These are phyloP conservation scores for Pammene fasciana DNA, from an alignment of 2,888 invertebrate genomes.

Conservation along the genomic window DNA sequence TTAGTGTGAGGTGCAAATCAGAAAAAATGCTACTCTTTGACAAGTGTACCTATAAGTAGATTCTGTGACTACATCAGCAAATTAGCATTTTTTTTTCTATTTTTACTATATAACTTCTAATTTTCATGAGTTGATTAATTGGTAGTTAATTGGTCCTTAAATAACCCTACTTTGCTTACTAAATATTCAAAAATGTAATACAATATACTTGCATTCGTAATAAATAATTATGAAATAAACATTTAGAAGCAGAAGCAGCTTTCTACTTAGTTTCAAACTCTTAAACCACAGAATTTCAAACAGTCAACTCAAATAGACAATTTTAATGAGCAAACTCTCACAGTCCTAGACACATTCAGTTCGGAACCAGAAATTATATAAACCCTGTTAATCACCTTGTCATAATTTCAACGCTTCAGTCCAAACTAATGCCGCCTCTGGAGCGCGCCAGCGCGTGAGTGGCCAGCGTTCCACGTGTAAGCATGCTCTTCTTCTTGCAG, in stretches of 20 bases:
- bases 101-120: no score
- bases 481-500: not conserved
- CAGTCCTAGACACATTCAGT: slow-evolving; percentile 9
- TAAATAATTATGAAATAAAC: not conserved
- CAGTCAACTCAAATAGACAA: slow-evolving; percentile 1
- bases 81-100: no score
- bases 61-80: no score
- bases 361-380: slow-evolving; percentile 24
- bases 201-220: no score
- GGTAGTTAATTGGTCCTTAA: no score
- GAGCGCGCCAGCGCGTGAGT: slow-evolving; percentile 36
- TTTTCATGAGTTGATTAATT: no score
- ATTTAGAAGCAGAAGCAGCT: not conserved
- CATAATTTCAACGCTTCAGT: slow-evolving; percentile 30
- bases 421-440: slow-evolving; percentile 49
- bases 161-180: no score
- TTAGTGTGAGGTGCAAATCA: no score
- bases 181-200: no score
- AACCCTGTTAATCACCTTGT: slow-evolving; percentile 29
- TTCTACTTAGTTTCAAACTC: not conserved
- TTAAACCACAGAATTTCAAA: not conserved
- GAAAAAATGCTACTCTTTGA: no score
- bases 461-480: slow-evolving; percentile 36
- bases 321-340: slow-evolving; percentile 9
- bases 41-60: no score